phyloP scores from a whole-genome alignment of 2,113 vertebrate species.

The Okapia johnstoni region DNA sequence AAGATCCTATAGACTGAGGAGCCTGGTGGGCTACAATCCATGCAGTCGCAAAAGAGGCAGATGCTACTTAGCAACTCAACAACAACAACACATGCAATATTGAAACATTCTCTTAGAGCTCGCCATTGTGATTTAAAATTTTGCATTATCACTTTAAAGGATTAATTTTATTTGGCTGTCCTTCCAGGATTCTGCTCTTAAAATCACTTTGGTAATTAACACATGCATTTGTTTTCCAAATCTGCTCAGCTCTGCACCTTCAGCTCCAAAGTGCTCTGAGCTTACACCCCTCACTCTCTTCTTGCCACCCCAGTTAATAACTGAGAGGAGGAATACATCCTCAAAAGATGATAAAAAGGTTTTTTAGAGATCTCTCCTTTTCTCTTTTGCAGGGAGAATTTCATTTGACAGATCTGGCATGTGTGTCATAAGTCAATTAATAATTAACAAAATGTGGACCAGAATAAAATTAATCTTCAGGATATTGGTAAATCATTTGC shows the following conservation, averaged over 20 bases:
- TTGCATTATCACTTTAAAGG: slow-evolving; percentile 55
- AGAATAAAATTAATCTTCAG: slow-evolving; percentile 44
- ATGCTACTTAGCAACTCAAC: background rate
- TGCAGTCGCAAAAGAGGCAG: background rate
- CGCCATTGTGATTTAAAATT: slow-evolving; percentile 23
- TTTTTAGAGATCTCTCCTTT: background rate
- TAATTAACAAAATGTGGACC: background rate
- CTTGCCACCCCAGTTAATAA: background rate
- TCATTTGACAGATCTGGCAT: background rate
- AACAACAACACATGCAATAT: background rate
- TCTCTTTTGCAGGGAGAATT: background rate
- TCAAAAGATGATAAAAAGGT: background rate
- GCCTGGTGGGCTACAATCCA: background rate
- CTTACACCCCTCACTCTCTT: background rate
- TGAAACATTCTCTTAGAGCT: background rate
- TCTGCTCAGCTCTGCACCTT: background rate
- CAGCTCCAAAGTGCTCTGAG: background rate
- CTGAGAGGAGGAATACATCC: background rate
- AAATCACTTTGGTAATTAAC: slow-evolving; percentile 58
- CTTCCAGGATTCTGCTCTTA: slow-evolving; percentile 23
- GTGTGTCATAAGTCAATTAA: background rate
- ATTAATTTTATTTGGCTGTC: slow-evolving; percentile 45
- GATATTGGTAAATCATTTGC: background rate
- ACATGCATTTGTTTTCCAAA: slow-evolving; percentile 32
- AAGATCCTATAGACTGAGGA: background rate